Evolutionary conservation across 2,113 vertebrate species (phyloP).

Genomic region (Pseudolaguvia tuberculata): DNA sequence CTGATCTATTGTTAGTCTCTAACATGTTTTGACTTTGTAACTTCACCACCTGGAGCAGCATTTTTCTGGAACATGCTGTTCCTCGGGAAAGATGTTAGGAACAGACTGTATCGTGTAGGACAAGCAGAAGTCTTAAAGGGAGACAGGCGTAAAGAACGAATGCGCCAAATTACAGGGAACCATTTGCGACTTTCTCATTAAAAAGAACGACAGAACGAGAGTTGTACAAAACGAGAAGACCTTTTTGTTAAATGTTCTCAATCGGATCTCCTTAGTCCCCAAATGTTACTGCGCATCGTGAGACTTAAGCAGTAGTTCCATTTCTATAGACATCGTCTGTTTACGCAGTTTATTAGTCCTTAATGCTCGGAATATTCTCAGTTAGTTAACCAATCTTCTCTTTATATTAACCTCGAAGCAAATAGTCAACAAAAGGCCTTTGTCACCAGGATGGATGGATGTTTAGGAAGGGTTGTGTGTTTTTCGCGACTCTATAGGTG

Average conservation of each 20-base stretch:
- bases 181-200: background rate
- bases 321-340: background rate
- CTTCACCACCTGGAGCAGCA: slow-evolving; percentile 38
- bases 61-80: slow-evolving; percentile 31
- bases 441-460: background rate
- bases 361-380: background rate
- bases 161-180: background rate
- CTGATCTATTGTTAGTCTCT: slow-evolving; percentile 14
- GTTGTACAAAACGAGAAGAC: background rate
- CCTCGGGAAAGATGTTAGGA: slow-evolving; percentile 21
- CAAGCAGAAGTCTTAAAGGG: slow-evolving; percentile 15
- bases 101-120: slow-evolving; percentile 34
- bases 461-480: background rate
- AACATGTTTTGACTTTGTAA: slow-evolving; percentile 25
- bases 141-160: slow-evolving; percentile 4
- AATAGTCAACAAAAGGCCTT: slow-evolving; percentile 5
- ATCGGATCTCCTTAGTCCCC: background rate
- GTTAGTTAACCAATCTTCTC: background rate
- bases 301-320: background rate
- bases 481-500: background rate
- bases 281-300: background rate
- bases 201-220: too few relatives aligned
- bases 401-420: background rate
- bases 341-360: background rate
- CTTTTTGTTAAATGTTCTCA: too few relatives aligned